Percentiles rank a stretch among this genome's conserved stretches.
phyloP scores from a whole-genome alignment of 2,113 vertebrate genomes.

The Thryonomys swinderianus region DNA sequence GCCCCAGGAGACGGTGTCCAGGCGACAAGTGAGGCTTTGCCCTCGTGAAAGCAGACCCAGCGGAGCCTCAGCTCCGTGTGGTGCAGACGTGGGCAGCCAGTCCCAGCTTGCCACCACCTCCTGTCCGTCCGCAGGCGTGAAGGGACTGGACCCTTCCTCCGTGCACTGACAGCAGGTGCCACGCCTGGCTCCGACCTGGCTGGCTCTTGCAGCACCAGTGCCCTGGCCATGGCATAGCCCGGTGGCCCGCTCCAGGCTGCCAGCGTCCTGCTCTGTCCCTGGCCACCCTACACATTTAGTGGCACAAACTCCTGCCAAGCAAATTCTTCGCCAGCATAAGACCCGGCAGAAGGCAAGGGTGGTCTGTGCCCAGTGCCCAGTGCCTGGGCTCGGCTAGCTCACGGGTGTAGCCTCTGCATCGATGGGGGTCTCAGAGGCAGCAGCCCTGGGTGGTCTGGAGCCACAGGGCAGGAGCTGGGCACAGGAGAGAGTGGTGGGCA shows the following conservation, averaged over 20 bases:
- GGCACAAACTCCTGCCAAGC: too few relatives aligned
- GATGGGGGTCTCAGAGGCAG: not conserved
- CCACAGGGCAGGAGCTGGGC: not conserved
- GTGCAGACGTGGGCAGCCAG: too few relatives aligned
- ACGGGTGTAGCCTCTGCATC: fast-evolving
- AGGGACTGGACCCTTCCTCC: not conserved
- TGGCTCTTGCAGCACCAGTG: not conserved
- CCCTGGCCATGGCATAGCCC: not conserved
- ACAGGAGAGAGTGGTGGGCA: not conserved
- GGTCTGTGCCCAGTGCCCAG: not conserved
- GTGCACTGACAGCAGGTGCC: not conserved
- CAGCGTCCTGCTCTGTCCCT: fast-evolving
- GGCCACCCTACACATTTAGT: not conserved
- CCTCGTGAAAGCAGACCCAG: too few relatives aligned
- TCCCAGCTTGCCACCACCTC: too few relatives aligned
- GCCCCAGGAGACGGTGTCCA: too few relatives aligned
- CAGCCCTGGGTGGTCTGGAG: not conserved
- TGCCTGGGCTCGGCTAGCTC: too few relatives aligned
- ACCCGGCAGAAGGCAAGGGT: not conserved
- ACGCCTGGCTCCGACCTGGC: not conserved
- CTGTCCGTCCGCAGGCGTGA: fast-evolving
- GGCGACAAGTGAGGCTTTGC: too few relatives aligned
- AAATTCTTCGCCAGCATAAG: not conserved
- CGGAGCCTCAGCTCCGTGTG: too few relatives aligned
- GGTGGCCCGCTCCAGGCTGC: not conserved